Base-by-base conservation (phyloP, 2,113 vertebrate species). In the Varanus komodoensis region DNA sequence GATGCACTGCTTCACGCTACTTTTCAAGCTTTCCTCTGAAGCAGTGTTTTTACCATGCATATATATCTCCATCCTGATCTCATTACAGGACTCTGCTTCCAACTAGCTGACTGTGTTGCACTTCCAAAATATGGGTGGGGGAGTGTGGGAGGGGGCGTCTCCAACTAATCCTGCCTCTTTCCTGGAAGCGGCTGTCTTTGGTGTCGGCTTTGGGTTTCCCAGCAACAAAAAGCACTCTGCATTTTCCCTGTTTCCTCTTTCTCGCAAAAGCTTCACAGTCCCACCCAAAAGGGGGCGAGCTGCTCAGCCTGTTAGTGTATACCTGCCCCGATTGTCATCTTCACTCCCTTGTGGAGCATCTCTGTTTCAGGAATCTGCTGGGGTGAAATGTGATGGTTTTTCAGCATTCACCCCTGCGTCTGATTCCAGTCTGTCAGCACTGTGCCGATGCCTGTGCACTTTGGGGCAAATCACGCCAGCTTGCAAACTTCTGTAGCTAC, bases 261-360 rank as follows among this genome's bases (percentile, higher is more conserved):
- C 67, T 0, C 23, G 38, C 15, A 64, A 80, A 29, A 57, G 67
- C 44, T 44, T 87, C 38, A 50, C 17, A 52, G 34, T 50, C 52
- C 1, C 64, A 32, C 25, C 57, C 25, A 12, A 21, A 64, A 79
- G 64, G 82, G 90, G 84, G 48, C 88, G 83, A 89, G 88, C 44
- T 91, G 80, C 71, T 87, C 93, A 87, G 91, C 82, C 83, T 88
- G 82, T 91, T 3, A 15, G 79, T 81, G 78, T 85, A 87, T 54
- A 87, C 69, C 89, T 68, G 0, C 93, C 92, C 92, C 74, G 75
- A 79, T 90, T 21, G 1, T 38, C 14, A 85, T 79, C 64, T 74
- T 74, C 44, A 64, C 89, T 86, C 54, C 25, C 88, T 90, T 54
- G 25, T 77, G 57, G 57, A 44, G 38, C 38, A 88, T 52, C 83